Evolutionary conservation across 2,888 invertebrate genomes (phyloP).

Genomic region (Beris chalybata): DNA sequence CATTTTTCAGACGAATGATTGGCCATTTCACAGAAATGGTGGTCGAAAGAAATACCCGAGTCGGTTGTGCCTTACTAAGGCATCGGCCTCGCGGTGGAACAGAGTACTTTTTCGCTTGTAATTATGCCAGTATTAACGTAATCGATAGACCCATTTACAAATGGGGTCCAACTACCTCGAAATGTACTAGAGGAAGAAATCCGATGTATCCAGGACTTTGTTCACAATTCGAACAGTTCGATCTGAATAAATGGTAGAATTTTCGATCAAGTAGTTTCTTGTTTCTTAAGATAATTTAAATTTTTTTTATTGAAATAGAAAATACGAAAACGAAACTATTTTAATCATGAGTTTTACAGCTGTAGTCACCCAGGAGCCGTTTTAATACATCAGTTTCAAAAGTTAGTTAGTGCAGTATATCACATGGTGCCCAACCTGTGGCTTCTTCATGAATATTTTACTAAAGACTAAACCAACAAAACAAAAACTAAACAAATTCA

Average conservation of each 20-base stretch:
- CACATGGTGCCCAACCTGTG: too few relatives aligned
- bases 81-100: conserved; percentile 8
- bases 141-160: conserved; percentile 25
- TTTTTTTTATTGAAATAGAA: too few relatives aligned
- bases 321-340: too few relatives aligned
- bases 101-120: conserved; percentile 21
- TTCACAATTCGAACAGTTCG: conserved; percentile 10
- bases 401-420: too few relatives aligned
- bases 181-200: conserved; percentile 16
- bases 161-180: conserved; percentile 2
- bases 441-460: too few relatives aligned
- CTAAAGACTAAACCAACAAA: too few relatives aligned
- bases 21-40: conserved; percentile 35
- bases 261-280: too few relatives aligned
- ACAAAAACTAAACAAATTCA: too few relatives aligned
- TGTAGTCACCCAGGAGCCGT: too few relatives aligned
- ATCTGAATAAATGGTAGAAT: conserved; percentile 16
- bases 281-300: too few relatives aligned
- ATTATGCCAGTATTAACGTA: conserved; percentile 23
- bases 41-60: conserved; percentile 16
- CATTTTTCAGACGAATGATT: conserved; percentile 18
- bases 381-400: too few relatives aligned
- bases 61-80: conserved; percentile 29
- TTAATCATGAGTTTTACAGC: too few relatives aligned
- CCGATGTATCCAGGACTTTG: conserved; percentile 10